Conservation (phyloP, 2,797 vertebrate genomes). For the Cichlasoma orientale region DNA sequence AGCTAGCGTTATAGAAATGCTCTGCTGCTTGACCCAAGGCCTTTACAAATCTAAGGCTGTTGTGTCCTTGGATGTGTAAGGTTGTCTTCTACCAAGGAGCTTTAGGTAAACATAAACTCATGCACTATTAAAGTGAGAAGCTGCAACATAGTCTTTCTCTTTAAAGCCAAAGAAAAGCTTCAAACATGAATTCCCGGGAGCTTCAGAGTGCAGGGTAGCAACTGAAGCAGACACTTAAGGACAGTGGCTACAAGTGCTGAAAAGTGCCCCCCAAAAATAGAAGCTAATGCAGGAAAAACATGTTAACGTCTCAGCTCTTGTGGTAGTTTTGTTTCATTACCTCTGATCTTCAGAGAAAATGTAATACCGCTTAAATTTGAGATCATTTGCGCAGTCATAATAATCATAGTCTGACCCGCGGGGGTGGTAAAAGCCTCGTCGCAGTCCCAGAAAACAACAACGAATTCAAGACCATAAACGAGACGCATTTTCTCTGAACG, state of each 20-base stretch:
- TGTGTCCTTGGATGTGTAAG: not conserved
- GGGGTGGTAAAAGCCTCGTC: not conserved
- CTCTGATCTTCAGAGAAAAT: slow-evolving; percentile 29
- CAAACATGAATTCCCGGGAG: slow-evolving; percentile 12
- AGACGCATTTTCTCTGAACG: not conserved
- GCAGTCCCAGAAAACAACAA: slow-evolving; percentile 16
- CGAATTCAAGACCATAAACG: not conserved
- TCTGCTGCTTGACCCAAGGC: not conserved
- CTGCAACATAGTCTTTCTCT: not conserved
- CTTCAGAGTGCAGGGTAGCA: not conserved
- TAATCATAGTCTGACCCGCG: slow-evolving; percentile 24
- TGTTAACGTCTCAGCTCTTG: not conserved
- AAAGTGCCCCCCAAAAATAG: slow-evolving; percentile 17
- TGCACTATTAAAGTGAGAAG: not conserved
- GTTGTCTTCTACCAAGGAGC: slow-evolving; percentile 3
- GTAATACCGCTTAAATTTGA: slow-evolving; percentile 23
- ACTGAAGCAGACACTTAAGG: slow-evolving; percentile 13
- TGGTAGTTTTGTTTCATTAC: slow-evolving; percentile 41
- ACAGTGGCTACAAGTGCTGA: not conserved
- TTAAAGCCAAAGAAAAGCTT: slow-evolving; percentile 23
- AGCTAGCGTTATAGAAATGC: slow-evolving; percentile 36
- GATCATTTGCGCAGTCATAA: slow-evolving; percentile 32
- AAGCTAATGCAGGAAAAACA: slow-evolving; percentile 13
- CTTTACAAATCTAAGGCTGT: not conserved
- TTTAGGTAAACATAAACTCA: slow-evolving; percentile 3